Conservation (phyloP, 2,797 vertebrate genomes). For the Darevskia nairensis region DNA sequence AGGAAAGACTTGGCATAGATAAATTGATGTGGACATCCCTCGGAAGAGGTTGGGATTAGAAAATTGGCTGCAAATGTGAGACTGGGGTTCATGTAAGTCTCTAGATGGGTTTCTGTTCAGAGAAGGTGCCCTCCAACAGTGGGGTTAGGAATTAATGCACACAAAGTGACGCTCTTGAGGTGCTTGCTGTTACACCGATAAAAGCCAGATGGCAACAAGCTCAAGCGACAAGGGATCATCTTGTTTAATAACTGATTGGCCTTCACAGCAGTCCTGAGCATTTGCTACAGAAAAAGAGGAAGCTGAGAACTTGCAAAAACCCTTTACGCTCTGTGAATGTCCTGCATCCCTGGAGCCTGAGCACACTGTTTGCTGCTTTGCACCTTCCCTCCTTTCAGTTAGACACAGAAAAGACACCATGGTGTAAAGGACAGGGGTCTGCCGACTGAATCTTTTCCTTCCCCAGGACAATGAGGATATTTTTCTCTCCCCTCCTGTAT, state of each 20-base stretch:
- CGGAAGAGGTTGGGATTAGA: constrained; percentile 33
- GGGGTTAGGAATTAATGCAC: not conserved
- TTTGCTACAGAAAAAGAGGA: not conserved
- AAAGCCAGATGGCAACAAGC: constrained; percentile 12
- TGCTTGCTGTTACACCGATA: not conserved
- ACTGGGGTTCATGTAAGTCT: not conserved
- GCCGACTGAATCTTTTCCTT: not conserved
- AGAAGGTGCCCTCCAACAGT: not conserved
- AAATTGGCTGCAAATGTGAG: not conserved
- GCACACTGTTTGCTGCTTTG: not conserved
- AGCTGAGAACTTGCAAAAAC: not conserved
- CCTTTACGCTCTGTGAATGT: not conserved
- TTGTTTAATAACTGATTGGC: constrained; percentile 14
- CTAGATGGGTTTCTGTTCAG: not conserved
- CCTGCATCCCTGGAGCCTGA: not conserved
- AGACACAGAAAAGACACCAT: not conserved
- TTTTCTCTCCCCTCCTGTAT: not conserved
- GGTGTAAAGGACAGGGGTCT: not conserved
- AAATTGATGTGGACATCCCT: constrained; percentile 61
- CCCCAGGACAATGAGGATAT: too few species aligned
- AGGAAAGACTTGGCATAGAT: constrained; percentile 69
- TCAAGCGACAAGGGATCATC: not conserved
- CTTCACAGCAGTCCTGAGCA: not conserved
- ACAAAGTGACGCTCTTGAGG: not conserved
- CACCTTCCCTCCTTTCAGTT: not conserved